phyloP scores from a whole-genome alignment of 2,888 invertebrate species.

The Brachynemurus nebulosus region DNA sequence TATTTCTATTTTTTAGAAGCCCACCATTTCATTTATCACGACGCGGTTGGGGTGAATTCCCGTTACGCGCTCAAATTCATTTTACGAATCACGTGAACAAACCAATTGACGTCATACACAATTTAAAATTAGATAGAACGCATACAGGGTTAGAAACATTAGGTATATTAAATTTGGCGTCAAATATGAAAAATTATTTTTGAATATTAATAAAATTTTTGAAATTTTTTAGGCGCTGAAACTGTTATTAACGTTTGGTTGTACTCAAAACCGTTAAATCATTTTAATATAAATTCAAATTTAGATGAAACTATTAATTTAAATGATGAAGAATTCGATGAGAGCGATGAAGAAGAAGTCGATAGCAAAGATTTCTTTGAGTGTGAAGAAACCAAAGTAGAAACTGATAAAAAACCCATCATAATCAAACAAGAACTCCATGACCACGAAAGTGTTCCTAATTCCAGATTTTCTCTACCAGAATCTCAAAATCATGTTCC shows the following conservation, averaged over 20 bases:
- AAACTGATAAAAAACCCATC: background rate
- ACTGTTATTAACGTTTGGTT: slow-evolving; percentile 63
- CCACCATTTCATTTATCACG: slow-evolving; percentile 73
- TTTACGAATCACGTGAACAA: slow-evolving; percentile 61
- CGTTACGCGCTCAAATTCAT: slow-evolving; percentile 63
- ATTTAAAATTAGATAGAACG: slow-evolving; percentile 64
- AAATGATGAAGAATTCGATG: too few species aligned
- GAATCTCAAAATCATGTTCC: too few species aligned
- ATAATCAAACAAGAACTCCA: background rate
- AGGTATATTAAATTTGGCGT: slow-evolving; percentile 31
- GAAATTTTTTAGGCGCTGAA: slow-evolving; percentile 50
- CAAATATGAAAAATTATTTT: background rate
- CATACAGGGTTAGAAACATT: slow-evolving; percentile 73
- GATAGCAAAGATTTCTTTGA: too few species aligned
- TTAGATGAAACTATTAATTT: too few species aligned
- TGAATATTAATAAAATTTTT: slow-evolving; percentile 5
- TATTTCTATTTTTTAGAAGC: slow-evolving; percentile 35
- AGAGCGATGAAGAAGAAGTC: too few species aligned
- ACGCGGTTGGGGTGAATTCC: slow-evolving; percentile 89
- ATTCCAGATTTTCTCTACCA: too few species aligned
- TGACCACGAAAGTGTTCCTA: too few species aligned
- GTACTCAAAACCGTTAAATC: slow-evolving; percentile 23
- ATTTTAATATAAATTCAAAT: too few species aligned
- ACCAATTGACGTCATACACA: slow-evolving; percentile 65
- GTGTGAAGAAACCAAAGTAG: background rate